phyloP scores from a whole-genome alignment of 1,140 invertebrate genomes.

The Mya arenaria region DNA sequence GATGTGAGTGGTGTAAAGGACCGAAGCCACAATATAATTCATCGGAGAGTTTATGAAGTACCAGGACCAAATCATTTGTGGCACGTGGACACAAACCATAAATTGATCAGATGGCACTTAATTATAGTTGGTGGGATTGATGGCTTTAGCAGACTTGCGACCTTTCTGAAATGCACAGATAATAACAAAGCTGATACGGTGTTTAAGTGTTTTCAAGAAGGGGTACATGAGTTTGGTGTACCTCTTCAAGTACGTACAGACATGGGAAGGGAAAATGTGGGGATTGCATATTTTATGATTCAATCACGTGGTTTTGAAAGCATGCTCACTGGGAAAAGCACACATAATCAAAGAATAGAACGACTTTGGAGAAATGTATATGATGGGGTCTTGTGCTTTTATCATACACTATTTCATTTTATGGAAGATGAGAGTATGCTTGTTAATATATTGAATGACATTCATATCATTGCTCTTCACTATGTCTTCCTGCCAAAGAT shows the following conservation, averaged over 20 bases:
- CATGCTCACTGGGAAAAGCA: constrained; percentile 11
- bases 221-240: background rate
- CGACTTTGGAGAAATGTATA: constrained; percentile 34
- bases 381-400: constrained; percentile 48
- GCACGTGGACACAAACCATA: constrained; percentile 31
- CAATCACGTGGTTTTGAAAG: background rate
- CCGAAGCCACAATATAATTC: background rate
- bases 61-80: constrained; percentile 7
- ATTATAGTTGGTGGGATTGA: constrained; percentile 11
- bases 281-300: constrained; percentile 1
- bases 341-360: constrained; percentile 19
- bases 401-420: constrained; percentile 50
- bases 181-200: constrained; percentile 37
- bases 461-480: constrained; percentile 45
- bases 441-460: constrained; percentile 20
- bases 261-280: constrained; percentile 11
- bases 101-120: constrained; percentile 17
- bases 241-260: constrained; percentile 13
- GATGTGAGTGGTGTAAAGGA: background rate
- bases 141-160: constrained; percentile 12
- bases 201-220: background rate
- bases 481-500: constrained; percentile 42
- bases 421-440: constrained; percentile 58
- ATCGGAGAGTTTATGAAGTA: constrained; percentile 20
- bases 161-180: background rate